A percentile compares a stretch with the other conserved stretches of the same genome.
Evolutionary conservation across 2,888 invertebrate genomes (phyloP).

Genomic region (Molanna angustata): DNA sequence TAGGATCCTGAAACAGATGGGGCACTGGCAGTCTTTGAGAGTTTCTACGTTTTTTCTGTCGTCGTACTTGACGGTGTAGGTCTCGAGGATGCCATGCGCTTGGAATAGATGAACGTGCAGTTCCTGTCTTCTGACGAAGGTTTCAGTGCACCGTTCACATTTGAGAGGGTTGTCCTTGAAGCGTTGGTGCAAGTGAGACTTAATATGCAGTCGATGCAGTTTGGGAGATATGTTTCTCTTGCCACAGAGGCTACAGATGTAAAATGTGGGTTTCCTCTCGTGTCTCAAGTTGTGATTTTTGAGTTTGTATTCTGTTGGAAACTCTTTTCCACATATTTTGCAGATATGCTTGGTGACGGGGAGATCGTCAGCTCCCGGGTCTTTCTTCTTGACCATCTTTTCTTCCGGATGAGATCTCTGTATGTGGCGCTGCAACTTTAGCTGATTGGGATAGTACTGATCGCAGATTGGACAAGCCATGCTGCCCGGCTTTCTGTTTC

Average conservation of each 20-base stretch:
- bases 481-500: conserved; percentile 44
- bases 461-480: conserved; percentile 46
- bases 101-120: conserved; percentile 49
- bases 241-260: conserved; percentile 52
- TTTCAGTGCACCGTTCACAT: conserved; percentile 47
- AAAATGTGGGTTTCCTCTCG: conserved; percentile 47
- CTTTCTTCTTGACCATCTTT: conserved; percentile 50
- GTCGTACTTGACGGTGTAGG: conserved; percentile 40
- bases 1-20: conserved; percentile 49
- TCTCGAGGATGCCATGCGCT: conserved; percentile 45
- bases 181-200: conserved; percentile 46
- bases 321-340: conserved; percentile 50
- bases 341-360: conserved; percentile 45
- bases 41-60: conserved; percentile 33
- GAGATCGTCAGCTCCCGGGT: conserved; percentile 46
- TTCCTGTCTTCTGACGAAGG: conserved; percentile 46
- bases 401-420: conserved; percentile 50
- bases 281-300: conserved; percentile 47
- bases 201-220: conserved; percentile 47
- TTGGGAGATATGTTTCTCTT: conserved; percentile 48
- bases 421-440: conserved; percentile 50
- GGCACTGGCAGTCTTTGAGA: conserved; percentile 45
- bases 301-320: conserved; percentile 44
- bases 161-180: conserved; percentile 46
- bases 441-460: conserved; percentile 45